Evolutionary conservation across 2,113 vertebrate genomes (phyloP).

Genomic region (Sceloporus tristichus): DNA sequence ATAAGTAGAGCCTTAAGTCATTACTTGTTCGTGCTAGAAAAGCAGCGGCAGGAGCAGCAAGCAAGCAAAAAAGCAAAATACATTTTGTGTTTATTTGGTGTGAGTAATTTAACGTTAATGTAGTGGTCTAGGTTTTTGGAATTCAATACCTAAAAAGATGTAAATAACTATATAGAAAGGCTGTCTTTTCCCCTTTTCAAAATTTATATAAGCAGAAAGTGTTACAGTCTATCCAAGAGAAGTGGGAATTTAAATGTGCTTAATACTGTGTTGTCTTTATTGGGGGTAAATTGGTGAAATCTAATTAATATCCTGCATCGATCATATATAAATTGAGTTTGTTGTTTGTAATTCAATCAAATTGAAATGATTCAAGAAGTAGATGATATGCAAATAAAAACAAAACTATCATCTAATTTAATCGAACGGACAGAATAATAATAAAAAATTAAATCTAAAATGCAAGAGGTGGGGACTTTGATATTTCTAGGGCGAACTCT

Average conservation of each 20-base stretch:
- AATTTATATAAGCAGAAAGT: constrained; percentile 10
- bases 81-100: background rate
- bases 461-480: constrained; percentile 18
- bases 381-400: constrained; percentile 25
- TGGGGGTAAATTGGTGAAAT: constrained; percentile 21
- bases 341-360: constrained; percentile 26
- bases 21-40: background rate
- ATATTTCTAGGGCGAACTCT: constrained; percentile 42
- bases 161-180: constrained; percentile 45
- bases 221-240: constrained; percentile 19
- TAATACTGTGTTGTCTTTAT: constrained; percentile 34
- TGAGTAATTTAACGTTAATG: background rate
- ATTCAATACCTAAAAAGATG: background rate
- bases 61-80: background rate
- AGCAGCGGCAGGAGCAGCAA: background rate
- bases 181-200: constrained; percentile 5
- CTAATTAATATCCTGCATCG: background rate
- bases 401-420: constrained; percentile 29
- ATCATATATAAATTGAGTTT: background rate
- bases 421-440: constrained; percentile 6
- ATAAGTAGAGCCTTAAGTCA: constrained; percentile 41
- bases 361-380: constrained; percentile 10
- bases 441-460: constrained; percentile 34
- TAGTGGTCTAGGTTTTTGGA: background rate
- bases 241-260: constrained; percentile 32